These are phyloP conservation scores for Brenthis daphne DNA, from an alignment of 2,888 invertebrate species.

Conservation along the genomic window DNA sequence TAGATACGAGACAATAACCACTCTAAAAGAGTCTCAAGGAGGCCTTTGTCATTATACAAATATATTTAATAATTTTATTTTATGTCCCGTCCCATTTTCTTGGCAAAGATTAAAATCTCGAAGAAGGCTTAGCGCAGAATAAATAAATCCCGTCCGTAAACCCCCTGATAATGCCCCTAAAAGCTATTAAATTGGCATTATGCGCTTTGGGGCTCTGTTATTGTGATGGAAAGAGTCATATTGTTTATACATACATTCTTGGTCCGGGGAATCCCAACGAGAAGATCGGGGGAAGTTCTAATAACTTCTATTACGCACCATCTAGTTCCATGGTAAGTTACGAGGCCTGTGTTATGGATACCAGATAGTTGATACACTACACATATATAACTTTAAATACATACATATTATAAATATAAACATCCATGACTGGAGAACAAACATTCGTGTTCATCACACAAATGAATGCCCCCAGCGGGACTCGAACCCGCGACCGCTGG, in stretches of 20 bases:
- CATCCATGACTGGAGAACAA: no score
- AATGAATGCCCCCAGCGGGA: no score
- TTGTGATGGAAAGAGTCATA: conserved; percentile 3
- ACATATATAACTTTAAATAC: no score
- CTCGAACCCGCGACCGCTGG: no score
- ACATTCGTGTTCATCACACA: no score
- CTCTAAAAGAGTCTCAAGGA: not conserved
- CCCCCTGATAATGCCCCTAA: conserved; percentile 13
- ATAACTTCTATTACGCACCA: not conserved
- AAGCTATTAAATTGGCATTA: conserved; percentile 25
- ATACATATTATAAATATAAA: no score
- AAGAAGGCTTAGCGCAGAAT: conserved; percentile 23
- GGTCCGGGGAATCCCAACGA: not conserved
- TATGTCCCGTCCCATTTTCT: not conserved
- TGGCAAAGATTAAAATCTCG: conserved; percentile 17
- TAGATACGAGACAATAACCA: no score
- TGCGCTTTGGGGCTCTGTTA: conserved; percentile 7
- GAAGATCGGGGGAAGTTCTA: not conserved
- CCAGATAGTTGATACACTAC: no score
- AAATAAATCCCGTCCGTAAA: conserved; percentile 15
- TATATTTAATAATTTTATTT: conserved; percentile 3
- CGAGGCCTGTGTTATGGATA: no score
- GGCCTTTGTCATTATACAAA: not conserved
- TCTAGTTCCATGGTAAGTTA: no score
- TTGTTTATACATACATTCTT: conserved; percentile 4